Evolutionary conservation across 2,113 vertebrate genomes (phyloP), one percentile per base, ranked within the genome.

Genomic region (Cyprinodon tularosa): DNA sequence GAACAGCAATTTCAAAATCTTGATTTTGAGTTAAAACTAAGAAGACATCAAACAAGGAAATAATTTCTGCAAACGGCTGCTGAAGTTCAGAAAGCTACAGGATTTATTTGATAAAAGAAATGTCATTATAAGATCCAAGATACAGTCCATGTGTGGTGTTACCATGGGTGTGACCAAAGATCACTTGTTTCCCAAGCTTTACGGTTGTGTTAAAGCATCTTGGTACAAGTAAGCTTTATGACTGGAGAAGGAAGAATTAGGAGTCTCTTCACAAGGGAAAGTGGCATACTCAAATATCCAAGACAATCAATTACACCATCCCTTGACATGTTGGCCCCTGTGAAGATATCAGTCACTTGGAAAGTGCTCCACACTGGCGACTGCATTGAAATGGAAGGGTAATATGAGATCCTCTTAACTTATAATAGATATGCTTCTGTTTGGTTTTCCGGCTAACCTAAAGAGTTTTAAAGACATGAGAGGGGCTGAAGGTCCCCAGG

Each of bases 321-420:
- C 82, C 88, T 74, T 96, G 96, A 97, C 96, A 95, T 91, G 92
- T 86, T 94, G 93, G 87, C 95, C 95, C 95, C 94, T 95, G 88
- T 88, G 96, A 96, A 96, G 93, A 94, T 95, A 97, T 94, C 93
- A 93, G 94, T 96, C 94, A 95, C 96, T 95, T 96, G 94, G 96
- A 96, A 96, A 96, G 96, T 61, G 91, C 95, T 96, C 95, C 95
- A 95, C 94, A 92, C 84, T 77, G 96, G 91, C 90, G 94, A 90
- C 90, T 77, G 81, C 80, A 81, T 74, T 86, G 94, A 89, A 95
- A 93, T 88, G 84, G 93, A 72, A 85, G 91, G 93, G 95, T 95
- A 91, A 93, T 87, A 91, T 90, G 90, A 95, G 93, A 95, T 82
- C 94, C 95, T 96, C 93, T 96, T 95, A 96, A 93, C 95, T 95